Evolutionary conservation across 2,113 vertebrate genomes (phyloP).

Genomic region (Panthera leo): DNA sequence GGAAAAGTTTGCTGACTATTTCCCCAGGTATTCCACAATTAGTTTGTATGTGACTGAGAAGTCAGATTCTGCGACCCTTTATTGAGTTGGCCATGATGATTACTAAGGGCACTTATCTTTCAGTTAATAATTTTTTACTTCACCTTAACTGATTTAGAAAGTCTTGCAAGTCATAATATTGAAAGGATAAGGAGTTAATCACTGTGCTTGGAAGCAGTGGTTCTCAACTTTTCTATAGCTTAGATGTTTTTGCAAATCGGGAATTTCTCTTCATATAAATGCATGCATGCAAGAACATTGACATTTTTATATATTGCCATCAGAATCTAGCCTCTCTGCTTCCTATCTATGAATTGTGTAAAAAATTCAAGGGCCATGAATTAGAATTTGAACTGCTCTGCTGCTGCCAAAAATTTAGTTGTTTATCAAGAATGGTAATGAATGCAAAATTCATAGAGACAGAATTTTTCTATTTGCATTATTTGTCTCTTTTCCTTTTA

Average conservation of each 20-base stretch:
- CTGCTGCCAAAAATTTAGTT: slow-evolving; percentile 33
- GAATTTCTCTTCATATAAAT: slow-evolving; percentile 14
- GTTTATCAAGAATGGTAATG: slow-evolving; percentile 20
- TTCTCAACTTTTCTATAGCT: neutral
- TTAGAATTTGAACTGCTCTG: neutral
- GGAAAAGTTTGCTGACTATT: neutral
- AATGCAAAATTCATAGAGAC: slow-evolving; percentile 41
- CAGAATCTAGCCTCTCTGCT: neutral
- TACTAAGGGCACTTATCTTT: neutral
- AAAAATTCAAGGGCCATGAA: neutral
- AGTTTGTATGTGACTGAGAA: neutral
- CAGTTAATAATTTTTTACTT: neutral
- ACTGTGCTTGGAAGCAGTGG: neutral
- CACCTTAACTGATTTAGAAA: neutral
- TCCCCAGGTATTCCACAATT: neutral
- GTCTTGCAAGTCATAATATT: neutral
- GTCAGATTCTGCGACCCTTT: neutral
- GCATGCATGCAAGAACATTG: neutral
- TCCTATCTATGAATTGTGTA: neutral
- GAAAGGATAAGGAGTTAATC: neutral
- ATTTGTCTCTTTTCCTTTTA: slow-evolving; percentile 59
- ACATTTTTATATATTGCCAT: neutral
- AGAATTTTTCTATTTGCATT: slow-evolving; percentile 42
- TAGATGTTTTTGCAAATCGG: neutral
- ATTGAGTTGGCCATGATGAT: neutral